A percentile compares a stretch with the other conserved stretches of the same genome.
Conservation (phyloP, 2,113 vertebrate species). For the Electrona antarctica region DNA sequence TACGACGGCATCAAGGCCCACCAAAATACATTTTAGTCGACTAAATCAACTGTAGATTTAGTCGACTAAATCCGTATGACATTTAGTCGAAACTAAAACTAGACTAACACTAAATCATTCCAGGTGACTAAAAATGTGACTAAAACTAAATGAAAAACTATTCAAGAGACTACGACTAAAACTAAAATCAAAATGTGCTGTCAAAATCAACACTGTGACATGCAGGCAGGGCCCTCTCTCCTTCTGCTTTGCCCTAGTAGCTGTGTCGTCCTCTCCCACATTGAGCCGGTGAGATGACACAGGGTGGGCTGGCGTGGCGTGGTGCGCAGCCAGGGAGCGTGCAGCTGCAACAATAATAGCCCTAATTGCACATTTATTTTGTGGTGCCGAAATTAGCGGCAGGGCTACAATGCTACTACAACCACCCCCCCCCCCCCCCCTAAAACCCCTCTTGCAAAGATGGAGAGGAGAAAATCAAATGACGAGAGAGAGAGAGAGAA, state of each 20-base stretch:
- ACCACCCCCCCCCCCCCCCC: conserved; percentile 63
- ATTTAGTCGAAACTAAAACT: no score
- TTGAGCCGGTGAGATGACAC: conserved; percentile 59
- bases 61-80: no score
- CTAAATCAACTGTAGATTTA: no score
- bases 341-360: conserved; percentile 96
- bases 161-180: no score
- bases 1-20: no score
- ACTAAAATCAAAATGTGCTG: no score
- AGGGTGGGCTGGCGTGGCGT: conserved; percentile 53
- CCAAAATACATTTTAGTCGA: no score
- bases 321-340: conserved; percentile 79
- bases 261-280: conserved; percentile 14
- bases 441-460: conserved; percentile 83
- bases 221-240: conserved; percentile 37
- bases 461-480: conserved; percentile 19
- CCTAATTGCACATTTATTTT: conserved; percentile 95
- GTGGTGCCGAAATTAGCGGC: conserved; percentile 91
- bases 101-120: no score
- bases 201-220: not conserved
- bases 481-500: conserved; percentile 35
- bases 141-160: no score
- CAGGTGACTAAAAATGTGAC: no score
- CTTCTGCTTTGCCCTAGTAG: conserved; percentile 24
- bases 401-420: conserved; percentile 88